These are phyloP conservation scores for Micromussa lordhowensis DNA, from an alignment of 92 coral and sea anemone species.

Conservation along the genomic window DNA sequence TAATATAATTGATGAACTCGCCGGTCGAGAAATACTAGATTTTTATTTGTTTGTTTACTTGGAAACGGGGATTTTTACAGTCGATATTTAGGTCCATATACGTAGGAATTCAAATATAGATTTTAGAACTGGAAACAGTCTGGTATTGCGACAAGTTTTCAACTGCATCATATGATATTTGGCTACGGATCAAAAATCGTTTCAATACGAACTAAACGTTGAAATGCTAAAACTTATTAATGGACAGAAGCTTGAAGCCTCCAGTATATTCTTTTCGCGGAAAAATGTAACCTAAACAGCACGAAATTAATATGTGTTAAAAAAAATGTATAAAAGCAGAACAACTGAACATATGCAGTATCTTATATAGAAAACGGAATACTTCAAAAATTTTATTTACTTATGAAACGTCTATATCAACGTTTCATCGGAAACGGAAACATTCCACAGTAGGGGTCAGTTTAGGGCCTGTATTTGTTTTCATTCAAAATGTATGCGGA, in stretches of 20 bases:
- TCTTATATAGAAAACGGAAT: slow-evolving; percentile 30
- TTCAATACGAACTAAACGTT: background rate
- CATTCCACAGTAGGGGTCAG: background rate
- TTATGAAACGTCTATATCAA: background rate
- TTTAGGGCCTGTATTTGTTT: slow-evolving; percentile 16
- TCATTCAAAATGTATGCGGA: slow-evolving; percentile 46
- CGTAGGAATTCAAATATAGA: slow-evolving; percentile 13
- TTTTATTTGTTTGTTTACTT: slow-evolving; percentile 51
- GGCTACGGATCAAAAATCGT: background rate
- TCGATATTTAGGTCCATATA: background rate
- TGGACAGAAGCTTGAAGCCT: background rate
- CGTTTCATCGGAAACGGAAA: slow-evolving; percentile 5
- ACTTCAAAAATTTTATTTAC: background rate
- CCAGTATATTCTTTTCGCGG: background rate
- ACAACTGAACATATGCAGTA: background rate
- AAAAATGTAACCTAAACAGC: background rate
- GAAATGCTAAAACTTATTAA: background rate
- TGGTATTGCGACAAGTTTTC: slow-evolving; percentile 2
- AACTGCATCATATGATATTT: background rate
- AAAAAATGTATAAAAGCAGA: background rate
- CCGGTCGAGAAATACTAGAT: slow-evolving; percentile 49
- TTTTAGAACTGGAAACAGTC: slow-evolving; percentile 8
- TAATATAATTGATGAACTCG: slow-evolving; percentile 42
- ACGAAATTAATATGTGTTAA: background rate
- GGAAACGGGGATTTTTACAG: slow-evolving; percentile 27